Conservation (phyloP, 2,797 vertebrate genomes). For the Podarcis lilfordi region DNA sequence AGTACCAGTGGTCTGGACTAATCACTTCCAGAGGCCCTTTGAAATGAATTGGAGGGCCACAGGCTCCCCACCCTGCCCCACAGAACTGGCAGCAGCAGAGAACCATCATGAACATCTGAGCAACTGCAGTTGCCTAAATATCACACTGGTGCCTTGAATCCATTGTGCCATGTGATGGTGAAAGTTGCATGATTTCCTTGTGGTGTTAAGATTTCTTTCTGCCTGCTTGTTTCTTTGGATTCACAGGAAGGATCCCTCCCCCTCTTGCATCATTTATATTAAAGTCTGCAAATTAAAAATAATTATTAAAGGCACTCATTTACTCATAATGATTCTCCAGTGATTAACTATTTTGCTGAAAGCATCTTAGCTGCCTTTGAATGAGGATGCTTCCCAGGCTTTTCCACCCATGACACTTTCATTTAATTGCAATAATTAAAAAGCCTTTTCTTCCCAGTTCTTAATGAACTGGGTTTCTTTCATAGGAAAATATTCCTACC, state of each 20-base stretch:
- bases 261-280: not conserved
- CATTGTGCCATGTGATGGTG: too few species aligned
- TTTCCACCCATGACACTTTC: not conserved
- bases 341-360: constrained; percentile 2
- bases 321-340: not conserved
- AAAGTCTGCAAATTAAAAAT: constrained; percentile 18
- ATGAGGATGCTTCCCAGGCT: not conserved
- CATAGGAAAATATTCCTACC: not conserved
- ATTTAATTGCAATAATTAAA: constrained; percentile 17
- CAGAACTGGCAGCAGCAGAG: not conserved
- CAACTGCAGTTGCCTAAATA: not conserved
- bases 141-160: not conserved
- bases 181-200: not conserved
- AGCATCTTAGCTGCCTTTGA: constrained; percentile 18
- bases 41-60: not conserved
- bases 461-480: constrained; percentile 5
- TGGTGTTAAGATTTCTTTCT: not conserved
- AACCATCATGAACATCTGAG: not conserved
- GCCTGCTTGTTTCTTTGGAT: not conserved
- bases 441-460: not conserved
- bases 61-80: not conserved
- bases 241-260: not conserved
- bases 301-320: constrained; percentile 1
- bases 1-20: too few species aligned
- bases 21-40: not conserved